Evolutionary conservation across 2,888 invertebrate genomes (phyloP), one percentile per base, ranked within the genome.

Genomic region (Drosophila incognita): DNA sequence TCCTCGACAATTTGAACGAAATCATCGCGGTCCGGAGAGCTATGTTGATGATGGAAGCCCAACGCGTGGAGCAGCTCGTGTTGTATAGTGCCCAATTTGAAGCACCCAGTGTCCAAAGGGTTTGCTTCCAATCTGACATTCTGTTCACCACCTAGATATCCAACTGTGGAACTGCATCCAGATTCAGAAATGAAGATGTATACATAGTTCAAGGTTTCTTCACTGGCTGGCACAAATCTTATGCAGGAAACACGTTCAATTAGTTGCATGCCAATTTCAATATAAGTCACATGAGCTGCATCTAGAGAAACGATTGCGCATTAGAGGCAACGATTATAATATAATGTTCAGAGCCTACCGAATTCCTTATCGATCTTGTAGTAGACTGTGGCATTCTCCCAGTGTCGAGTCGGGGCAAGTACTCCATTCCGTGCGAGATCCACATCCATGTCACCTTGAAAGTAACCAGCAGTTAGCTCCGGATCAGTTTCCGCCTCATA

Each of bases 11-110:
- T 94, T 2, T 86, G 91, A 0, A 96, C 95, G 83, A 94, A 96
- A 46, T 95, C 94, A 89, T 97, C 97, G 0, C 97, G 93, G 87
- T 97, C 96, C 1, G 94, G 94, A 0, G 97, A 94, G 84, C 96
- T 96, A 90, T 97, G 97, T 85, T 97, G 97, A 91, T 97, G 97
- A 90, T 96, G 94, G 91, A 97, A 97, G 0, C 97, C 97, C 11
- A 96, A 84, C 0, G 95, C 95, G 87, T 97, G 97, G 92, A 97
- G 94, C 58, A 97, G 92, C 90, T 97, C 97, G 82, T 97, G 97
- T n/a, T 96, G 93, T 0, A 96, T 94, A 0, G 96, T 96, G 5
- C 90, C 92, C 40, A 89, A 35, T 8, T 65, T 76, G 21, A 93
- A 92, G 65, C 93, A 93, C 0, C 92, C 92, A 0, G 11, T 36